Conservation (phyloP, 2,113 vertebrate genomes). For the Cebidichthys violaceus region DNA sequence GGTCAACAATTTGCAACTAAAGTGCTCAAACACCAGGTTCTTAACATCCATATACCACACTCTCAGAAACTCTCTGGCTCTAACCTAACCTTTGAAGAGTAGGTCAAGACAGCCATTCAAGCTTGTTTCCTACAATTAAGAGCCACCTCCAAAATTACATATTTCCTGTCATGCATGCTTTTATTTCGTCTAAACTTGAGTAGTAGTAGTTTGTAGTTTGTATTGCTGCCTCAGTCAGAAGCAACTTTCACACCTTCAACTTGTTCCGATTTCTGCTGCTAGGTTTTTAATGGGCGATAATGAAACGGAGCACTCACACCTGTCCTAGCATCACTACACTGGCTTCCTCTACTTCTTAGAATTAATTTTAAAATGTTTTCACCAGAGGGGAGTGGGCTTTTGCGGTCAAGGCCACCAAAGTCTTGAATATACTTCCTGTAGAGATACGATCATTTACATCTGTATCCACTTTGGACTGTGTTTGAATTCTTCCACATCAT, state of each 20-base stretch:
- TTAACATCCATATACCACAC: neutral
- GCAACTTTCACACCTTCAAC: neutral
- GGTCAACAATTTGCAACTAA: neutral
- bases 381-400: too few relatives aligned
- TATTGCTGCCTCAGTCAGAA: too few relatives aligned
- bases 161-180: neutral
- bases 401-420: neutral
- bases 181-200: neutral
- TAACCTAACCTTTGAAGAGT: neutral
- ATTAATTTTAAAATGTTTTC: too few relatives aligned
- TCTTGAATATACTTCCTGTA: neutral
- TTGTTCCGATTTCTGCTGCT: neutral
- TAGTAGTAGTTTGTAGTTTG: too few relatives aligned
- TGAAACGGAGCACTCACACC: neutral
- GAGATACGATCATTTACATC: neutral
- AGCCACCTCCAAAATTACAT: neutral
- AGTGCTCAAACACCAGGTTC: neutral
- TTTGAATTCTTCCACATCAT: too few relatives aligned
- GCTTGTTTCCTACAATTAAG: neutral
- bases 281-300: neutral
- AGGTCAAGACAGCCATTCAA: neutral
- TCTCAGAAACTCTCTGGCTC: too few relatives aligned
- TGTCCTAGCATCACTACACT: neutral
- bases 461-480: neutral
- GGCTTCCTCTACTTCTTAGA: too few relatives aligned